These are phyloP conservation scores for Halyomorpha halys DNA, from an alignment of 1,140 invertebrate species.

Conservation along the genomic window DNA sequence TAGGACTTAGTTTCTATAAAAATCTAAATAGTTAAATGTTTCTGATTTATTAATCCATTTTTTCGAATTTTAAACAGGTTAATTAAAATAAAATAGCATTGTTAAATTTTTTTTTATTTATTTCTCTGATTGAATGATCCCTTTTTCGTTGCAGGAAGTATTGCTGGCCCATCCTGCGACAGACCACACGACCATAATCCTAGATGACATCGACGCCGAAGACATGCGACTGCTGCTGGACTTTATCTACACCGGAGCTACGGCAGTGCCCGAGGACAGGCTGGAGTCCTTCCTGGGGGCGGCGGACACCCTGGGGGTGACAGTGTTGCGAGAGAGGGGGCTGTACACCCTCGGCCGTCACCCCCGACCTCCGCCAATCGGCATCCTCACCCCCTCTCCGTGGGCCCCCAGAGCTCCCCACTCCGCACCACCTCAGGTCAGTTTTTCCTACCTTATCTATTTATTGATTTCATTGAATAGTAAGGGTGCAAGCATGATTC, in stretches of 20 bases:
- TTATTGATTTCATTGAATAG: no score
- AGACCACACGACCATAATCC: constrained; percentile 45
- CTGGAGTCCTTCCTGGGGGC: constrained; percentile 44
- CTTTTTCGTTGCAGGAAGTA: constrained; percentile 35
- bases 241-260: constrained; percentile 50
- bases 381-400: constrained; percentile 31
- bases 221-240: constrained; percentile 47
- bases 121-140: no score
- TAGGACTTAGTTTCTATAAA: no score
- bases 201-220: constrained; percentile 44
- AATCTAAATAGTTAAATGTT: no score
- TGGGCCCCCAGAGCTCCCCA: constrained; percentile 27
- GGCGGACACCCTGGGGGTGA: constrained; percentile 44
- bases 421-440: background rate
- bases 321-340: constrained; percentile 38
- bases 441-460: background rate
- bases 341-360: constrained; percentile 21
- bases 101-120: no score
- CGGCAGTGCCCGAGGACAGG: constrained; percentile 43
- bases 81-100: no score
- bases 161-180: constrained; percentile 42
- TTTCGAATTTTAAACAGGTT: no score
- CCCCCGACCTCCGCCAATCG: constrained; percentile 8
- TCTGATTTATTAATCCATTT: no score
- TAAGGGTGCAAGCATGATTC: no score